Conservation (phyloP, 2,113 vertebrate species). For the Thamnaconus septentrionalis region DNA sequence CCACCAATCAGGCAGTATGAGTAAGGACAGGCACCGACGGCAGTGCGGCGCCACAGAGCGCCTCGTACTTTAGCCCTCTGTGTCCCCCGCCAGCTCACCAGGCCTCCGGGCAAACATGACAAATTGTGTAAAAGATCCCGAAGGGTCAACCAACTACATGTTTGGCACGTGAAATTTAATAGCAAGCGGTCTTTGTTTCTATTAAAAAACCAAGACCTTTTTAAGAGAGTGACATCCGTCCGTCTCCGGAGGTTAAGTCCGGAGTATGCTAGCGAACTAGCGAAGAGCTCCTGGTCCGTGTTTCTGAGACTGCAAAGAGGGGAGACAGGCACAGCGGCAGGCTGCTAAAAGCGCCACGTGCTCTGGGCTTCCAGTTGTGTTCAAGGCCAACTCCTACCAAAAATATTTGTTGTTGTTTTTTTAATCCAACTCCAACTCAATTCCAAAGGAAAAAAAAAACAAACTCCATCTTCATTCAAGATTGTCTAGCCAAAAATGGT, state of each 20-base stretch:
- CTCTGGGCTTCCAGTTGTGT: no score
- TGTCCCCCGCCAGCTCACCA: constrained; percentile 17
- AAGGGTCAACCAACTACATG: constrained; percentile 24
- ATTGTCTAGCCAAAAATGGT: no score
- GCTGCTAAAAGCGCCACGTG: constrained; percentile 58
- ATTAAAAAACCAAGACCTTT: constrained; percentile 40
- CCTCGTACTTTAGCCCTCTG: constrained; percentile 11
- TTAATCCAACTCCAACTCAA: no score
- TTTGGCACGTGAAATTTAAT: constrained; percentile 59
- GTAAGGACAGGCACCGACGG: constrained; percentile 55
- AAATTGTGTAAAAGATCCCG: constrained; percentile 42
- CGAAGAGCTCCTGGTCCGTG: constrained; percentile 24
- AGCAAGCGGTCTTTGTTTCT: constrained; percentile 1
- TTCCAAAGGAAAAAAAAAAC: no score
- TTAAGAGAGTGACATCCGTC: constrained; percentile 41
- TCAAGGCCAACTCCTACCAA: no score
- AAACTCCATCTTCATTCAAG: no score
- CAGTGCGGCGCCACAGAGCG: constrained; percentile 27
- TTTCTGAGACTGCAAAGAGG: constrained; percentile 31
- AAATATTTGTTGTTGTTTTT: no score
- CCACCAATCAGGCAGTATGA: constrained; percentile 54
- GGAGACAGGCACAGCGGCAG: constrained; percentile 52
- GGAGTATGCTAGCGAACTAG: constrained; percentile 17
- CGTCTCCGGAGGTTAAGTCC: constrained; percentile 55
- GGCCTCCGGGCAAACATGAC: constrained; percentile 35